These are phyloP conservation scores for Protonibea diacanthus DNA, from an alignment of 2,797 vertebrate species.

Conservation along the genomic window DNA sequence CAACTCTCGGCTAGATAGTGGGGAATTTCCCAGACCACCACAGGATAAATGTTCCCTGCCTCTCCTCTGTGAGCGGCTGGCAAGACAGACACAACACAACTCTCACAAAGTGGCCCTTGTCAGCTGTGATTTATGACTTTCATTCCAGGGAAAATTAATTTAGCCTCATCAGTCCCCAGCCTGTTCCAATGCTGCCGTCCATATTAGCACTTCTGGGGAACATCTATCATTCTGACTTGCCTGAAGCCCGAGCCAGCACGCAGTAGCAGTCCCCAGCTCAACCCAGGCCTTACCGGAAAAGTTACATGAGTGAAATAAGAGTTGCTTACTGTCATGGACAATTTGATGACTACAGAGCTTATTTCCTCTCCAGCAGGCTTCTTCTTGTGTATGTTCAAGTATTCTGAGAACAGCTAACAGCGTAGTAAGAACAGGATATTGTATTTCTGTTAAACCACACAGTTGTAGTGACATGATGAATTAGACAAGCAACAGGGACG, in stretches of 20 bases:
- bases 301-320: constrained; percentile 53
- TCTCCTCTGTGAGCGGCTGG: constrained; percentile 61
- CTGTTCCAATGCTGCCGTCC: constrained; percentile 72
- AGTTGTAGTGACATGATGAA: constrained; percentile 24
- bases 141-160: constrained; percentile 84
- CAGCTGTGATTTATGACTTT: constrained; percentile 82
- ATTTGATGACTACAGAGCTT: constrained; percentile 56
- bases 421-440: constrained; percentile 35
- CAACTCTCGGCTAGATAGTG: constrained; percentile 45
- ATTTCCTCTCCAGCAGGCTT: constrained; percentile 51
- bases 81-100: constrained; percentile 74
- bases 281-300: constrained; percentile 54
- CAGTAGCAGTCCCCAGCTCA: constrained; percentile 36
- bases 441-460: constrained; percentile 29
- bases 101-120: constrained; percentile 80
- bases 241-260: constrained; percentile 53
- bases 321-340: constrained; percentile 64
- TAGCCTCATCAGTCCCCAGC: constrained; percentile 78
- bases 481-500: neutral
- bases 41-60: constrained; percentile 71
- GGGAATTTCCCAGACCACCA: constrained; percentile 73
- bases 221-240: constrained; percentile 82
- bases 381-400: constrained; percentile 30
- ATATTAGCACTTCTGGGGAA: constrained; percentile 79
- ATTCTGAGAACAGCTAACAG: constrained; percentile 53